Evolutionary conservation across 30 jellyfish, hydroid and myxozoan species (phyloP).

Genomic region (Rhopilema esculentum): DNA sequence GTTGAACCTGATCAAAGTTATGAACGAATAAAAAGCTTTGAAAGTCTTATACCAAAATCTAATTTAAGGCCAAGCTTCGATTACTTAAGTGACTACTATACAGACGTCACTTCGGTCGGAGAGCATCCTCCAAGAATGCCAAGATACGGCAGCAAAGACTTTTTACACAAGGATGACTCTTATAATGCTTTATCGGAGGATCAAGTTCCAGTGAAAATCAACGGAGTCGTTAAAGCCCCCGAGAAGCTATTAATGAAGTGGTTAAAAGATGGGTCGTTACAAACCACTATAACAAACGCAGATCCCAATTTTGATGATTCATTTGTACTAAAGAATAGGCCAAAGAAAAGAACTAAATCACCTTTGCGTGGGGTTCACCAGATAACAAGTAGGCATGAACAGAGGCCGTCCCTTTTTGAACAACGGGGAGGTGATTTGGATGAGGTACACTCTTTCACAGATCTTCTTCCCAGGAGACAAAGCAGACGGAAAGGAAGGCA

Average conservation of each 20-base stretch:
- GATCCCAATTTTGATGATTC: neutral
- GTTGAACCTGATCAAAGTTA: neutral
- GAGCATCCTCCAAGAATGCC: slow-evolving; percentile 26
- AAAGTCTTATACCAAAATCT: neutral
- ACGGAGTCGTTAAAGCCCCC: slow-evolving; percentile 67
- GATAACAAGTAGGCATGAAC: neutral
- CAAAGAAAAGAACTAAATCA: neutral
- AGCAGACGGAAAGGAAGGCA: neutral
- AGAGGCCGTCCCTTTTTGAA: neutral
- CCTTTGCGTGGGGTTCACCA: neutral
- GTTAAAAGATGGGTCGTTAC: slow-evolving; percentile 46
- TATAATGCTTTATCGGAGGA: neutral
- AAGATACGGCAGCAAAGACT: slow-evolving; percentile 10
- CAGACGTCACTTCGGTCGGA: slow-evolving; percentile 15
- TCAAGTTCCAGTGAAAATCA: slow-evolving; percentile 55
- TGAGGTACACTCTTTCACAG: neutral
- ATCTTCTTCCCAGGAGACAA: neutral
- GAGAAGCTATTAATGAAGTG: slow-evolving; percentile 62
- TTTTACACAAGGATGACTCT: slow-evolving; percentile 3
- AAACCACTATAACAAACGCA: slow-evolving; percentile 17
- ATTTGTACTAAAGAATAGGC: neutral
- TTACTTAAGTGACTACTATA: slow-evolving; percentile 20
- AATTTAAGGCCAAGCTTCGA: neutral
- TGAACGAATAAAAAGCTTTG: neutral
- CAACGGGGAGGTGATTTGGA: neutral